These are phyloP conservation scores for Drosophila ochracea DNA, from an alignment of 2,888 invertebrate genomes.

Conservation along the genomic window DNA sequence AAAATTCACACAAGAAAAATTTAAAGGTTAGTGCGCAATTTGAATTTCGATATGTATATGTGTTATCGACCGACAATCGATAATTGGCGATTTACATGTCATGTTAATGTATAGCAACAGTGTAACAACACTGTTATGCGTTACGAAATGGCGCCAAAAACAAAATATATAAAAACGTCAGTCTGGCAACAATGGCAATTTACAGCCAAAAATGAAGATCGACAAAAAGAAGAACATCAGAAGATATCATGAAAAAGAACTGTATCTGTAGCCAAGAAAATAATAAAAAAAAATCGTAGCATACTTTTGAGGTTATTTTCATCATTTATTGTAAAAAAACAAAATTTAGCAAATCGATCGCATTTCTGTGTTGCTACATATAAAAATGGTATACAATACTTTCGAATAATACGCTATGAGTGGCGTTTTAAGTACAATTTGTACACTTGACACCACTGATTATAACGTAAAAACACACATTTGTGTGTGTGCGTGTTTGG, in stretches of 20 bases:
- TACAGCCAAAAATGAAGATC: neutral
- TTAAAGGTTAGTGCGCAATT: constrained; percentile 3
- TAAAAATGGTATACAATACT: neutral
- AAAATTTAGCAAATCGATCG: neutral
- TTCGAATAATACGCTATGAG: neutral
- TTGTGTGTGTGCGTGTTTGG: neutral
- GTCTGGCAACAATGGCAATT: neutral
- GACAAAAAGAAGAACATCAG: neutral
- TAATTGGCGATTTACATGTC: neutral
- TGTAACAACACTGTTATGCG: constrained; percentile 4
- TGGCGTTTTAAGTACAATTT: neutral
- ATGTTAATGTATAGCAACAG: neutral
- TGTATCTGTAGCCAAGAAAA: neutral
- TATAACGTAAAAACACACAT: neutral
- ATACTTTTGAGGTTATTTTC: constrained; percentile 14
- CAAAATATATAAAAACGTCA: neutral
- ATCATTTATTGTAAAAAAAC: neutral
- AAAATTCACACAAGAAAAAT: neutral
- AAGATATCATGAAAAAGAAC: too few species aligned
- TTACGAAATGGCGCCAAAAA: neutral
- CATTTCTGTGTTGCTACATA: neutral
- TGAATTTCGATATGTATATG: neutral
- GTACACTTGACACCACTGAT: neutral
- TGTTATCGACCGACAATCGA: constrained; percentile 4
- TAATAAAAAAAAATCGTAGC: neutral